These are phyloP conservation scores for Pampus argenteus DNA, from an alignment of 2,797 vertebrate species.

Conservation along the genomic window DNA sequence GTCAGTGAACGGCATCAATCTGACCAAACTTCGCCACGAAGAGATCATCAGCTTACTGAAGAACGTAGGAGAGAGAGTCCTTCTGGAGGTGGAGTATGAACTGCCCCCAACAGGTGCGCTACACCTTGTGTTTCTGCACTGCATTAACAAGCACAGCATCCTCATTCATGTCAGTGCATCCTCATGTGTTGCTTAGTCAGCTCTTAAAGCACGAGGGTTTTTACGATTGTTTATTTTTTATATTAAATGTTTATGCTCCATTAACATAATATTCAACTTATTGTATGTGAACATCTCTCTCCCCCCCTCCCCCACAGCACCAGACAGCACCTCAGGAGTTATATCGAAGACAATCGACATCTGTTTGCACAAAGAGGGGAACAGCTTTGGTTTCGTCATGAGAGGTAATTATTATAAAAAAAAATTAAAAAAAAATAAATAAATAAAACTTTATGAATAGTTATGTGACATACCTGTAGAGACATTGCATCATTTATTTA, in stretches of 20 bases:
- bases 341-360: slow-evolving; percentile 96
- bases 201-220: too few relatives aligned
- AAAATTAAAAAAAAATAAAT: background rate
- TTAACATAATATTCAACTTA: background rate
- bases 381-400: slow-evolving; percentile 96
- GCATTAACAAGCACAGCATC: too few relatives aligned
- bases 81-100: slow-evolving; percentile 98
- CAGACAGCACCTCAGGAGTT: slow-evolving; percentile 91
- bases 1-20: slow-evolving; percentile 96
- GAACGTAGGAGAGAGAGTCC: slow-evolving; percentile 96
- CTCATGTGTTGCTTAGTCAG: too few relatives aligned
- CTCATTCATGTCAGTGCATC: too few relatives aligned
- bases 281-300: background rate
- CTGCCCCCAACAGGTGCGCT: slow-evolving; percentile 92
- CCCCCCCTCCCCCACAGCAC: slow-evolving; percentile 79
- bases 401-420: slow-evolving; percentile 87
- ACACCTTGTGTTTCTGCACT: background rate
- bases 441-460: background rate
- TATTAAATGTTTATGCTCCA: background rate
- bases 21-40: slow-evolving; percentile 94
- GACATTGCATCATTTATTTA: slow-evolving; percentile 3
- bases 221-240: too few relatives aligned
- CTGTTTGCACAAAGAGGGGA: slow-evolving; percentile 96
- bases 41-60: slow-evolving; percentile 97
- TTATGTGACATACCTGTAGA: background rate